phyloP scores from a whole-genome alignment of 1,140 invertebrate genomes.

The Drosophila burlai region DNA sequence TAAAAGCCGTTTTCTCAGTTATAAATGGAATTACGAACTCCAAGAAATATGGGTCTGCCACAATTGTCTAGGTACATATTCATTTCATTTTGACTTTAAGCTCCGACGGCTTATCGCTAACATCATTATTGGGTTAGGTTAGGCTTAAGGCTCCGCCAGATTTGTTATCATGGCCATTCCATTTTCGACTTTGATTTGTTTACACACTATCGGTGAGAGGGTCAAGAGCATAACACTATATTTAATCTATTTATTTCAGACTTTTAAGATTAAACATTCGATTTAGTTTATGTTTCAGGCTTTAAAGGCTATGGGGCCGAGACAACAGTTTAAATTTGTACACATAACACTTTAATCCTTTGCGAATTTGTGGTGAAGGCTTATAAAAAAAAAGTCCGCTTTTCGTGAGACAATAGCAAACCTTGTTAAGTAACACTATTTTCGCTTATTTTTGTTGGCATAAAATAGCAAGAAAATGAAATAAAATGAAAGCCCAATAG shows the following conservation, averaged over 20 bases:
- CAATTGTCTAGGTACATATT: neutral
- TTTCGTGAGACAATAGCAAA: neutral
- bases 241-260: conserved; percentile 5
- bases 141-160: conserved; percentile 5
- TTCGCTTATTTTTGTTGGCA: conserved; percentile 33
- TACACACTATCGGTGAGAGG: neutral
- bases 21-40: neutral
- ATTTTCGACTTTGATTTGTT: conserved; percentile 14
- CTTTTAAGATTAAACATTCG: neutral
- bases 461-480: conserved; percentile 49
- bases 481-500: conserved; percentile 35
- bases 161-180: conserved; percentile 4
- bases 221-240: conserved; percentile 11
- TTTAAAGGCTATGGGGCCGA: neutral
- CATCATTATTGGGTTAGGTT: conserved; percentile 20
- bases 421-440: conserved; percentile 42
- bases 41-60: neutral
- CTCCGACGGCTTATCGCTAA: neutral
- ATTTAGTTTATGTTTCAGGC: neutral
- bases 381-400: conserved; percentile 16
- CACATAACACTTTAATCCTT: conserved; percentile 3
- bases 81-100: neutral
- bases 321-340: neutral
- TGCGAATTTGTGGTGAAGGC: neutral
- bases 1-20: neutral